Conservation (phyloP, 2,888 invertebrate species). For the Hemicrepidius hirtus region DNA sequence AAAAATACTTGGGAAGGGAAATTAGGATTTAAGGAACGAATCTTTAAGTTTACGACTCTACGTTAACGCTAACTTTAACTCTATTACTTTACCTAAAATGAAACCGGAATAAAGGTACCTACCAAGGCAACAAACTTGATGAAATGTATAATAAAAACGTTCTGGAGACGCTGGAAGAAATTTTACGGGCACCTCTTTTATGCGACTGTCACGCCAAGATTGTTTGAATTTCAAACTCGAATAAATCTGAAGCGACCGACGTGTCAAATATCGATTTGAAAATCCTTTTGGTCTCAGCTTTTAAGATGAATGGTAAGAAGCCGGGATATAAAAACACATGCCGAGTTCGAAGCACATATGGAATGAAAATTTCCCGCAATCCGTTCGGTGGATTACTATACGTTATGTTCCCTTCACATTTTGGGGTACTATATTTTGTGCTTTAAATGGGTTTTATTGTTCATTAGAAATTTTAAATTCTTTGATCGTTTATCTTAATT, state of each 20-base stretch:
- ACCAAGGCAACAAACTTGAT: conserved; percentile 22
- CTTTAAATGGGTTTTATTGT: neutral
- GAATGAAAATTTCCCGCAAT: neutral
- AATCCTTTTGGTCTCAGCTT: conserved; percentile 3
- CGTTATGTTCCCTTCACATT: neutral
- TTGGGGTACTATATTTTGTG: conserved; percentile 3
- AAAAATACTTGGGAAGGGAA: conserved; percentile 12
- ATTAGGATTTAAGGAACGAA: conserved; percentile 8
- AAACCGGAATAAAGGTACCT: conserved; percentile 4
- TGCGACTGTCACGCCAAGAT: conserved; percentile 16
- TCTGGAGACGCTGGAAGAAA: conserved; percentile 3
- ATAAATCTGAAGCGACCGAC: conserved; percentile 14
- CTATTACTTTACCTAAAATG: conserved; percentile 18
- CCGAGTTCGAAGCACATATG: neutral
- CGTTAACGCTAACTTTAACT: conserved; percentile 9
- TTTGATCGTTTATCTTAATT: conserved; percentile 26
- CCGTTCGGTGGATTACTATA: neutral
- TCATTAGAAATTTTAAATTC: conserved; percentile 15
- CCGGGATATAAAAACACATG: neutral
- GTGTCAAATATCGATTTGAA: conserved; percentile 21
- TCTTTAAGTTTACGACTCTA: conserved; percentile 8
- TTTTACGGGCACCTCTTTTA: conserved; percentile 23
- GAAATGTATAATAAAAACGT: conserved; percentile 33
- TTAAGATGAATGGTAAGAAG: conserved; percentile 3
- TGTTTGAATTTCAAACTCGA: conserved; percentile 30